Conservation (phyloP, 2,113 vertebrate genomes). For the Casuarius casuarius region DNA sequence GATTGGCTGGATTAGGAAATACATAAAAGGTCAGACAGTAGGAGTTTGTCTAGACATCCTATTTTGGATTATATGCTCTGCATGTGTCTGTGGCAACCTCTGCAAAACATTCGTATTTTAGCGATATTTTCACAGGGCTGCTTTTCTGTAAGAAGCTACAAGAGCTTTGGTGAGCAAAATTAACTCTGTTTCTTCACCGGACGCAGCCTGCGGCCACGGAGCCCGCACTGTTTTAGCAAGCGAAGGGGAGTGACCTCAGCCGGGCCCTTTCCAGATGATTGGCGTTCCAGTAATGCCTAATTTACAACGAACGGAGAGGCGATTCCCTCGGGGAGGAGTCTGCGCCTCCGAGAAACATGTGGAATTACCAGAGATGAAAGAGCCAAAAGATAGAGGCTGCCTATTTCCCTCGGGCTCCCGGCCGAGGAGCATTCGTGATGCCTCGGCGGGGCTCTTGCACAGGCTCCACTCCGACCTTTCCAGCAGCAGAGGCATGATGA, state of each 20-base stretch:
- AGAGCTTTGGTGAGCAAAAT: neutral
- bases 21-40: constrained; percentile 83
- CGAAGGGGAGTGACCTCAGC: neutral
- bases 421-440: neutral
- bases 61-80: constrained; percentile 74
- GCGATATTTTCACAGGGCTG: constrained; percentile 44
- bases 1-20: constrained; percentile 76
- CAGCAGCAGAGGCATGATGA: neutral
- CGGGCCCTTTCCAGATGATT: neutral
- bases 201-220: neutral
- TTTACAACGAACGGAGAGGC: neutral
- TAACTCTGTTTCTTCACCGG: neutral
- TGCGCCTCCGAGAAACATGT: neutral
- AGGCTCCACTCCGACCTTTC: neutral
- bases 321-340: neutral
- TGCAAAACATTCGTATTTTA: constrained; percentile 73
- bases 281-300: rapidly evolving
- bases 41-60: constrained; percentile 85
- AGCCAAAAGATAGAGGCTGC: neutral
- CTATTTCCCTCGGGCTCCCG: neutral
- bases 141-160: constrained; percentile 8
- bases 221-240: neutral
- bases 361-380: neutral
- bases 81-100: constrained; percentile 74
- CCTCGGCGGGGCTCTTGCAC: neutral